Base-by-base conservation (phyloP, 2,113 vertebrate species). In the Otolemur garnettii region DNA sequence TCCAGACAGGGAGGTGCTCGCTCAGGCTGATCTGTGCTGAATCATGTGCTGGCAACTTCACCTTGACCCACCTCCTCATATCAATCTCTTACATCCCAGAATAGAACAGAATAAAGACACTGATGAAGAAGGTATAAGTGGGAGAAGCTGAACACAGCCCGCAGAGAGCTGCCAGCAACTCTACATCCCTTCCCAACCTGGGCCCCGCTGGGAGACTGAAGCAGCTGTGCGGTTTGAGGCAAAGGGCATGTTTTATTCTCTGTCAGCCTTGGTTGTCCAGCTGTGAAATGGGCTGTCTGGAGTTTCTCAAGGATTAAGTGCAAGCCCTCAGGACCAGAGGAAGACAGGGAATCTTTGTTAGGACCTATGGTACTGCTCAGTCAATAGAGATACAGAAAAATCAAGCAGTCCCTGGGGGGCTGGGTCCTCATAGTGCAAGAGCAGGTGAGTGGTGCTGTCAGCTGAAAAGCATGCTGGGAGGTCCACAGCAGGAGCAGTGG, bases 401-500 rank as follows among this genome's bases (percentile, higher is more conserved):
- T 15, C 33, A 15, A 33, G 50, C 57, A 60, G 69, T 26, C 12
- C 57, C 38, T 3, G 18, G 22, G 72, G 9, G 26, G 77, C 71
- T 62, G 83, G 50, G 21, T 22, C 57, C 87, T 93, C 55, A 38
- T 11, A 45, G 26, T 42, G 33, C 3, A 6, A 81, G 72, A 35
- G 0, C n/a, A 42, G 60, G 13, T 33, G n/a, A 59, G 55, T 45
- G 87, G 42, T 4, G 7, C 59, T 13, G 66, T 50, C 17, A 71
- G 60, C 60, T n/a, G 60, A 93, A 77, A 69, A 26, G 88, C 68
- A 93, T 71, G n/a, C 83, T 81, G 79, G 80, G 68, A 96, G 75
- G 71, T 26, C 78, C 30, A 1, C 24, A 64, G 62, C 26, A 50
- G 45, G 45, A 1, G 7, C 45, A 50, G 45, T 10, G 28, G 62